phyloP scores from a whole-genome alignment of 2,888 invertebrate species.

The Cosmorhoe ocellata region DNA sequence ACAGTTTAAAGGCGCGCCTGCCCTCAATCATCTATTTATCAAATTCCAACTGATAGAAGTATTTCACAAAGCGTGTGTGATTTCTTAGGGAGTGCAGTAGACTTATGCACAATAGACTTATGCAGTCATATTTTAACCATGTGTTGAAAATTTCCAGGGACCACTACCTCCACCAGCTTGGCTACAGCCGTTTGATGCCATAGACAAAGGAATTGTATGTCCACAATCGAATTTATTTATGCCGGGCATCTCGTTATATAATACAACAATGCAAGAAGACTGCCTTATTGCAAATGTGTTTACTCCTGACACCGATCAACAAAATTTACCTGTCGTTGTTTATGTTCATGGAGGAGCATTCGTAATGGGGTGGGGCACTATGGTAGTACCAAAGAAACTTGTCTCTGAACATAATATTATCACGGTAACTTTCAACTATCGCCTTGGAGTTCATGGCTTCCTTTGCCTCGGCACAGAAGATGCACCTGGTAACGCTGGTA shows the following conservation, averaged over 20 bases:
- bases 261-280: slow-evolving; percentile 39
- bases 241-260: not conserved
- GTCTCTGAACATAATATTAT: slow-evolving; percentile 45
- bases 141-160: not conserved
- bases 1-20: too few relatives aligned
- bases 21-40: too few relatives aligned
- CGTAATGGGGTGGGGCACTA: slow-evolving; percentile 53
- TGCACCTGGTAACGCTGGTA: slow-evolving; percentile 62
- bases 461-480: slow-evolving; percentile 57
- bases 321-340: slow-evolving; percentile 60
- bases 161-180: slow-evolving; percentile 49
- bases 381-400: slow-evolving; percentile 40
- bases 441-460: slow-evolving; percentile 54
- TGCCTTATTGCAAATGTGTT: slow-evolving; percentile 62
- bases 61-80: too few relatives aligned
- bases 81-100: too few relatives aligned
- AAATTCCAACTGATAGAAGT: too few relatives aligned
- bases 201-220: slow-evolving; percentile 40
- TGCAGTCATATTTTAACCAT: too few relatives aligned
- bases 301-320: slow-evolving; percentile 48
- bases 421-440: slow-evolving; percentile 56
- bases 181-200: slow-evolving; percentile 43
- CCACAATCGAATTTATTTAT: slow-evolving; percentile 36
- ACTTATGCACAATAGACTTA: too few relatives aligned
- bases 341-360: slow-evolving; percentile 70